phyloP scores from a whole-genome alignment of 2,888 invertebrate species.

The Priocnemis perturbator region DNA sequence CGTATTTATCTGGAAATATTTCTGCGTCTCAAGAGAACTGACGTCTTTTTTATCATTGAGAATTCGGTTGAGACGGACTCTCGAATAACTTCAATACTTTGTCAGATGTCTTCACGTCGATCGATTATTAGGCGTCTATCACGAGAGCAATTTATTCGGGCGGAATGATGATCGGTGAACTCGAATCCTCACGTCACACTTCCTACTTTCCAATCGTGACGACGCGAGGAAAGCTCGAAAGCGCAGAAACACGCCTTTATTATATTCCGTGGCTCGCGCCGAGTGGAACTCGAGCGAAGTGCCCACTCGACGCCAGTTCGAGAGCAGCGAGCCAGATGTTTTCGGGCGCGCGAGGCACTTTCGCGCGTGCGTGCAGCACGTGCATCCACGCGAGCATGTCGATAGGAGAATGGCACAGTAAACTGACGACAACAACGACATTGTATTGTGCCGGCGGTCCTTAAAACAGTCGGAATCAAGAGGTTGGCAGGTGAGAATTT shows the following conservation, averaged over 20 bases:
- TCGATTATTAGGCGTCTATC: too few relatives aligned
- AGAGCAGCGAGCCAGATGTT: constrained; percentile 56
- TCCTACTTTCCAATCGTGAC: too few relatives aligned
- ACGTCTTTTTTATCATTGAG: too few relatives aligned
- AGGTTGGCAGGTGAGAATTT: too few relatives aligned
- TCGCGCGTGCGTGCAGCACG: constrained; percentile 49
- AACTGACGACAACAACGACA: constrained; percentile 39
- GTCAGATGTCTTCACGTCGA: too few relatives aligned
- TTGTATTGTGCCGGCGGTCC: constrained; percentile 31
- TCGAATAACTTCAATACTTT: too few relatives aligned
- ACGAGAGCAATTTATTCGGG: too few relatives aligned
- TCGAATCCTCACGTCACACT: too few relatives aligned
- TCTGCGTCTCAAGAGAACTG: too few relatives aligned
- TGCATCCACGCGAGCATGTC: constrained; percentile 38
- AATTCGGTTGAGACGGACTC: too few relatives aligned
- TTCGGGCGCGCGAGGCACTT: constrained; percentile 52
- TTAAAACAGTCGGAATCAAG: not conserved
- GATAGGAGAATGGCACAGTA: constrained; percentile 32
- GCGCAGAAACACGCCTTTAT: constrained; percentile 61
- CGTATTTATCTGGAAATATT: too few relatives aligned
- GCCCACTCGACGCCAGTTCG: constrained; percentile 47
- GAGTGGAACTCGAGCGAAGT: constrained; percentile 45
- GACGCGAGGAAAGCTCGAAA: constrained; percentile 57
- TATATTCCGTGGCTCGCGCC: constrained; percentile 42
- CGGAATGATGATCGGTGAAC: too few relatives aligned